These are phyloP conservation scores for Euglossa dilemma DNA, from an alignment of 1,140 invertebrate species.

Conservation along the genomic window DNA sequence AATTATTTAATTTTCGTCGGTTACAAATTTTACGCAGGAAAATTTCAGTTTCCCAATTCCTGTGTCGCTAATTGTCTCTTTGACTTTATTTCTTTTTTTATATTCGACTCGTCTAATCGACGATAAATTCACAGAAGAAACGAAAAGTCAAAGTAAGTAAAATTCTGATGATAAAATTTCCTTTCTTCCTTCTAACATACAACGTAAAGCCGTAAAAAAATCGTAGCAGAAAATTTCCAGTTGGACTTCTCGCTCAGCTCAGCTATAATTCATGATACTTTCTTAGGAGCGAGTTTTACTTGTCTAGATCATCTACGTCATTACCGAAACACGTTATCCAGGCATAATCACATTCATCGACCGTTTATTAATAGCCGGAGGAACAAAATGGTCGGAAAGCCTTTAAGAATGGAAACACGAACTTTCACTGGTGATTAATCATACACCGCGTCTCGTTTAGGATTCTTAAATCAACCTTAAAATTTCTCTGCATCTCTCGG, in stretches of 20 bases:
- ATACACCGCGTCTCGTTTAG: background rate
- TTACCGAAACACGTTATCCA: background rate
- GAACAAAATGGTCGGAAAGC: slow-evolving; percentile 4
- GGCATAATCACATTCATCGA: background rate
- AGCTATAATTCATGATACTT: background rate
- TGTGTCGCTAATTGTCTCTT: background rate
- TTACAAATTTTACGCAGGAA: background rate
- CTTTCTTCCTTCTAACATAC: background rate
- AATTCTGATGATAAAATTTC: background rate
- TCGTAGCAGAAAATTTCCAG: no score
- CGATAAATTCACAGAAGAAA: background rate
- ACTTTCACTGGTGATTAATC: background rate
- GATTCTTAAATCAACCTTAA: background rate
- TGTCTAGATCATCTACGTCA: background rate
- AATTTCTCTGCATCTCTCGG: background rate
- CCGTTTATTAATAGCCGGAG: background rate
- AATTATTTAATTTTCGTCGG: background rate
- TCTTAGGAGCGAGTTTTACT: slow-evolving; percentile 5
- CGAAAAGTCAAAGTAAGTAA: background rate
- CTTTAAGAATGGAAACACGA: background rate
- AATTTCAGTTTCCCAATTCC: background rate
- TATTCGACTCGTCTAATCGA: background rate
- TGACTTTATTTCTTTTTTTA: no score
- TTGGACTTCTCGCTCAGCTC: background rate
- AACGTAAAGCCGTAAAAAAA: background rate